Evolutionary conservation across 2,888 invertebrate genomes (phyloP).

Genomic region (Andrena hattorfiana): DNA sequence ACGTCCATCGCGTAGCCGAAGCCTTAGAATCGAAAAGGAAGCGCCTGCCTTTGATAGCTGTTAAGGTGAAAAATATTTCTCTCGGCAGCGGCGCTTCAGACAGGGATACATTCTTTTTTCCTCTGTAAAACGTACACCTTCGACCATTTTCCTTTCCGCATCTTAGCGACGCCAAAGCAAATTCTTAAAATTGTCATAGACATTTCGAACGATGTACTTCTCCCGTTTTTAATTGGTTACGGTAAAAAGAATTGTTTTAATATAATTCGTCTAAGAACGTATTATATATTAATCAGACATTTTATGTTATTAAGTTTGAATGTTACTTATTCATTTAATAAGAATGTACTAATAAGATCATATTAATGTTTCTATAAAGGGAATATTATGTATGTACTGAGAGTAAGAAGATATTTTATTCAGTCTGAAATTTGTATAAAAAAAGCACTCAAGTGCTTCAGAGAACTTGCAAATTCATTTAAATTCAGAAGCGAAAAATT

Average conservation of each 20-base stretch:
- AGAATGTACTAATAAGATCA: no score
- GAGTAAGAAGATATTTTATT: no score
- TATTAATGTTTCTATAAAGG: no score
- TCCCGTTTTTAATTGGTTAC: neutral
- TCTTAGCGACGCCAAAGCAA: neutral
- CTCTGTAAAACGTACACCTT: slow-evolving; percentile 10
- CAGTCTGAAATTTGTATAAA: no score
- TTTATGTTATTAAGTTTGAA: no score
- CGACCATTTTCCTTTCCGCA: slow-evolving; percentile 4
- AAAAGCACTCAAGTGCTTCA: no score
- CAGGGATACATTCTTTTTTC: slow-evolving; percentile 6
- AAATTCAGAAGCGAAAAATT: no score
- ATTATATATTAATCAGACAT: neutral
- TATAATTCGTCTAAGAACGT: neutral
- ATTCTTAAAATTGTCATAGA: slow-evolving; percentile 3
- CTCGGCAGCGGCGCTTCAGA: slow-evolving; percentile 20
- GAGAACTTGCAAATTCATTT: no score
- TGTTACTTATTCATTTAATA: no score
- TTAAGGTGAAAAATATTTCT: slow-evolving; percentile 56
- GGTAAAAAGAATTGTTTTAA: neutral
- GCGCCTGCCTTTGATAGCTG: slow-evolving; percentile 51
- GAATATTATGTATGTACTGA: no score
- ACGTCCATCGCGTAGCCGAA: slow-evolving; percentile 11
- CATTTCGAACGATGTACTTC: neutral
- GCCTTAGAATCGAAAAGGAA: slow-evolving; percentile 40